phyloP scores from a whole-genome alignment of 1,140 invertebrate genomes.

The Pollicipes pollicipes region DNA sequence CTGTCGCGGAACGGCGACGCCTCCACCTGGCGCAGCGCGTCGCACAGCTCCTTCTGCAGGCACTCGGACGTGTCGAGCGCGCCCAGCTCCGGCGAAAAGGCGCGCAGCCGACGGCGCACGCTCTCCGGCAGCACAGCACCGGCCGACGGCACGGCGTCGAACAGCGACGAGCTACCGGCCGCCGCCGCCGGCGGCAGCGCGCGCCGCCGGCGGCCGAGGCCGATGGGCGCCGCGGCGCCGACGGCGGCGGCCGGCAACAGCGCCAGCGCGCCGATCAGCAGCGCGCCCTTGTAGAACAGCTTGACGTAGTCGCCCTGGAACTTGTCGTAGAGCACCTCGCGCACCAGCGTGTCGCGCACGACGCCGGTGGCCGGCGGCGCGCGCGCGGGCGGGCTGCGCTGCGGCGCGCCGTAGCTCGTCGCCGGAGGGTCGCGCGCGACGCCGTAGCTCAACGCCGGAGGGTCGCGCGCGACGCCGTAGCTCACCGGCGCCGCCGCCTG shows the following conservation, averaged over 20 bases:
- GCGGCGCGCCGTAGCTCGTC: too few species aligned
- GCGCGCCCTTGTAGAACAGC: constrained; percentile 15
- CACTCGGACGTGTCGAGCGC: not conserved
- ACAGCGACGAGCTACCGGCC: not conserved
- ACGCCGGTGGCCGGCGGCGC: not conserved
- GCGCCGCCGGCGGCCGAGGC: constrained; percentile 1
- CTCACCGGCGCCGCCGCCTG: not conserved
- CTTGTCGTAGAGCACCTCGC: constrained; percentile 8
- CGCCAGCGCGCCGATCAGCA: constrained; percentile 15
- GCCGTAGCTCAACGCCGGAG: not conserved
- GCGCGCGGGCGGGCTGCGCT: not conserved
- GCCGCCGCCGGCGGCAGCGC: constrained; percentile 5
- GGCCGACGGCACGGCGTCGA: not conserved
- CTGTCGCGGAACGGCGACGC: not conserved
- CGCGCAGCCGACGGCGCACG: not conserved
- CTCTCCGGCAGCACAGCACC: not conserved
- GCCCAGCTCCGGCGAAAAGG: not conserved
- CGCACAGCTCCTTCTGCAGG: not conserved
- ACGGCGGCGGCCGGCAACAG: constrained; percentile 8
- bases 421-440: not conserved
- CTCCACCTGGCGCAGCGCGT: not conserved
- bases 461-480: not conserved
- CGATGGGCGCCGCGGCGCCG: too few species aligned
- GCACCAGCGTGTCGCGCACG: not conserved
- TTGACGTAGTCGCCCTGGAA: constrained; percentile 9